phyloP scores from a whole-genome alignment of 2,888 invertebrate species.

The Cynaeus angustus region DNA sequence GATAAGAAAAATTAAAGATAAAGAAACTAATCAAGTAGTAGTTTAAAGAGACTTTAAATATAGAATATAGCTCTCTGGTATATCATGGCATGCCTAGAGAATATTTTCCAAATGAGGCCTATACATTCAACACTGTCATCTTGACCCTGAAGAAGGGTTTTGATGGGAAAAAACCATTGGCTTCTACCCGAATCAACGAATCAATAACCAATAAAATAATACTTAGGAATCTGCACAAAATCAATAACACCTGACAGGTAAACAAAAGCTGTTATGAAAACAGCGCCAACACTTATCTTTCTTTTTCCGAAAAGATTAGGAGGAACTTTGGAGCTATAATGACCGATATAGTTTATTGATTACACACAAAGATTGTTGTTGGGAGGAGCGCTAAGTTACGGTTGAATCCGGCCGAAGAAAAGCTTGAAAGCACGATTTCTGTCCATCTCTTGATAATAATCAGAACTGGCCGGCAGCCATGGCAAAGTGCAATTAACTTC shows the following conservation, averaged over 20 bases:
- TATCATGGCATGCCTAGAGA: background rate
- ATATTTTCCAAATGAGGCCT: background rate
- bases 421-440: slow-evolving; percentile 14
- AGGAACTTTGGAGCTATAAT: slow-evolving; percentile 45
- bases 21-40: slow-evolving; percentile 1
- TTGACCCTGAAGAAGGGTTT: too few relatives aligned
- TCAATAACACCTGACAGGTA: slow-evolving; percentile 20
- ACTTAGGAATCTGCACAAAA: background rate
- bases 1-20: slow-evolving; percentile 9
- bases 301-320: slow-evolving; percentile 40
- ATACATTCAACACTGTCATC: too few relatives aligned
- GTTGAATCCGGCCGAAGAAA: slow-evolving; percentile 31
- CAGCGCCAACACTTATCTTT: slow-evolving; percentile 29
- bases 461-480: slow-evolving; percentile 51
- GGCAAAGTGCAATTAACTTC: slow-evolving; percentile 51
- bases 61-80: background rate
- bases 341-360: slow-evolving; percentile 54
- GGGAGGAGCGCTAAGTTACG: slow-evolving; percentile 21
- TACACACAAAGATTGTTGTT: slow-evolving; percentile 48
- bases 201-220: slow-evolving; percentile 1
- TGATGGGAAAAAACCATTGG: too few relatives aligned
- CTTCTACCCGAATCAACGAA: background rate
- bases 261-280: slow-evolving; percentile 37
- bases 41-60: slow-evolving; percentile 10
- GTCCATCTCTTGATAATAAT: slow-evolving; percentile 55